phyloP scores from a whole-genome alignment of 1,140 invertebrate genomes.

The Drosophila watanabei region DNA sequence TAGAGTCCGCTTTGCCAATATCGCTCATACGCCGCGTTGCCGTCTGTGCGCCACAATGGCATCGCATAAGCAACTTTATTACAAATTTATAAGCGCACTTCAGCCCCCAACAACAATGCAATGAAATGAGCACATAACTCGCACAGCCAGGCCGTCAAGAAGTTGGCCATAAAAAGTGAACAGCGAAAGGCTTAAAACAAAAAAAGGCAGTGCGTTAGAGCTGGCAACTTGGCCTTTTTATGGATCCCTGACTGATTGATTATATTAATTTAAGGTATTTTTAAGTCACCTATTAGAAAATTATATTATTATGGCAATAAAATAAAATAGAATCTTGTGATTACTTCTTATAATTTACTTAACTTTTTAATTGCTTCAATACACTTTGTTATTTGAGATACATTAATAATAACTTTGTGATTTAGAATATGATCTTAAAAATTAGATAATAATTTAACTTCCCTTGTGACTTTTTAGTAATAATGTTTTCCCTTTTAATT shows the following conservation, averaged over 20 bases:
- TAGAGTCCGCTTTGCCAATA: constrained; percentile 38
- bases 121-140: constrained; percentile 76
- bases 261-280: neutral
- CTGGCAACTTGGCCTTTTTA: neutral
- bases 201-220: constrained; percentile 13
- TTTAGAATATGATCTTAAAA: too few relatives aligned
- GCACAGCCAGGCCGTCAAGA: constrained; percentile 48
- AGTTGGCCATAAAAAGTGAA: constrained; percentile 70
- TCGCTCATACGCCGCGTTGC: constrained; percentile 57
- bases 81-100: constrained; percentile 83
- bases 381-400: too few relatives aligned
- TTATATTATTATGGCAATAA: too few relatives aligned
- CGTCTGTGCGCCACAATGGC: constrained; percentile 30
- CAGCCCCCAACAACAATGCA: constrained; percentile 62
- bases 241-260: neutral
- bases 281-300: neutral
- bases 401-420: too few relatives aligned
- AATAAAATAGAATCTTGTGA: too few relatives aligned
- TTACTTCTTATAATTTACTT: too few relatives aligned
- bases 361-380: too few relatives aligned
- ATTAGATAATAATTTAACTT: too few relatives aligned
- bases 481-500: neutral
- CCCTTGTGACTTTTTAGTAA: neutral
- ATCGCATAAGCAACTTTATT: constrained; percentile 61
- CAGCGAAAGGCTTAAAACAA: constrained; percentile 52